Percentiles rank a stretch among this genome's conserved stretches.
Conservation (phyloP, 2,113 vertebrate species). For the Rallus limicola region DNA sequence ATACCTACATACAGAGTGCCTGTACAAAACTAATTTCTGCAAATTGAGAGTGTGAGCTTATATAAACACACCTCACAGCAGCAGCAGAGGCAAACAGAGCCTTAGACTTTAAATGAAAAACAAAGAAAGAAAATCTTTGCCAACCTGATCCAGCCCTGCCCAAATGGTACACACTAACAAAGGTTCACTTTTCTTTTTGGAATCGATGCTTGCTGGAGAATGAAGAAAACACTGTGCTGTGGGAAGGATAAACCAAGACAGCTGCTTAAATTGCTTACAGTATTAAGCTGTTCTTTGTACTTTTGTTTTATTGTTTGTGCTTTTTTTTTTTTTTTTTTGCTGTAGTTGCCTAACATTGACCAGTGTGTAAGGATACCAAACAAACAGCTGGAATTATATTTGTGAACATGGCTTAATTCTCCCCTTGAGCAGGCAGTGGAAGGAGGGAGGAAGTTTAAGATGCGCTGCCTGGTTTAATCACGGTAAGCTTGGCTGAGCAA, state of each 20-base stretch:
- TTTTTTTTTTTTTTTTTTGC: background rate
- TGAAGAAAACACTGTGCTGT: background rate
- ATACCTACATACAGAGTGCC: no score
- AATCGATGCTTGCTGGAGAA: background rate
- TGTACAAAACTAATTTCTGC: background rate
- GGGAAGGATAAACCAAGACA: conserved; percentile 3
- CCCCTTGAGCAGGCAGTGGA: background rate
- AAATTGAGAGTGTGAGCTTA: background rate
- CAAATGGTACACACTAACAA: background rate
- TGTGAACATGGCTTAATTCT: background rate
- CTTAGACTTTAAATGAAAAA: background rate
- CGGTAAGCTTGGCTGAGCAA: background rate
- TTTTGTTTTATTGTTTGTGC: background rate
- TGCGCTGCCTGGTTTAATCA: background rate
- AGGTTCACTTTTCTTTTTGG: background rate
- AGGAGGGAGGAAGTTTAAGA: background rate
- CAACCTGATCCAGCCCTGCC: background rate
- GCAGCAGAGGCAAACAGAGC: background rate
- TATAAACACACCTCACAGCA: background rate
- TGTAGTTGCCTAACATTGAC: background rate
- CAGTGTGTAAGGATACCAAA: background rate
- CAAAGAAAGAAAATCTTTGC: background rate
- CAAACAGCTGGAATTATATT: background rate
- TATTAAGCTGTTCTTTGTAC: conserved; percentile 12
- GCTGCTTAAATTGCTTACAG: background rate